Conservation (phyloP, 1,140 invertebrate species). For the Drosophila pallidifrons region DNA sequence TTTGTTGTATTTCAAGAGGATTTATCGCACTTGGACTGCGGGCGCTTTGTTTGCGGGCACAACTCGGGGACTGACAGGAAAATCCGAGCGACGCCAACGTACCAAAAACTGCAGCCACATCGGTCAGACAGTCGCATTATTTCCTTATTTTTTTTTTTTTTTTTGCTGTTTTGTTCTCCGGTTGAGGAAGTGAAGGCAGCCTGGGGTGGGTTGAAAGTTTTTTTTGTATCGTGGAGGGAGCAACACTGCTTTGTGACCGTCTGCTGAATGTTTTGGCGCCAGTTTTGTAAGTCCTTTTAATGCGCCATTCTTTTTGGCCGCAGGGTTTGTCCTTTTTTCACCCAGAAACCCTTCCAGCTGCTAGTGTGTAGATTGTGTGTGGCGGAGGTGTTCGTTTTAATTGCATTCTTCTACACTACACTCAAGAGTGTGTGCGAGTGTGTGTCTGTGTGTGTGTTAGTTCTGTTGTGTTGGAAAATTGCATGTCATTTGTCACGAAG, state of each 20-base stretch:
- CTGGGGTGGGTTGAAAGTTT: slow-evolving; percentile 15
- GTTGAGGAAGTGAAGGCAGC: too few species aligned
- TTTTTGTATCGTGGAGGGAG: slow-evolving; percentile 14
- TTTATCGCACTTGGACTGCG: slow-evolving; percentile 78
- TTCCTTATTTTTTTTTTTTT: slow-evolving; percentile 21
- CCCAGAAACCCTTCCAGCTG: slow-evolving; percentile 28
- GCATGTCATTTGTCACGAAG: slow-evolving; percentile 76
- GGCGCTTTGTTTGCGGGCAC: slow-evolving; percentile 75
- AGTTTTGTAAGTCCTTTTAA: slow-evolving; percentile 58
- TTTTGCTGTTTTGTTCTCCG: not conserved
- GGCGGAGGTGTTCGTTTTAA: slow-evolving; percentile 64
- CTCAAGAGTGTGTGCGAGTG: slow-evolving; percentile 3
- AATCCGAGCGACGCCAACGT: slow-evolving; percentile 69
- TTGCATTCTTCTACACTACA: slow-evolving; percentile 61
- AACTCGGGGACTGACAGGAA: slow-evolving; percentile 69
- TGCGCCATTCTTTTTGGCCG: slow-evolving; percentile 38
- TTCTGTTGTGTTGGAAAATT: slow-evolving; percentile 68
- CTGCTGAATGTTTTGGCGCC: slow-evolving; percentile 54
- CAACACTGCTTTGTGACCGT: slow-evolving; percentile 60
- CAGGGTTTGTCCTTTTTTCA: slow-evolving; percentile 24
- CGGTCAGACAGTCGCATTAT: slow-evolving; percentile 38
- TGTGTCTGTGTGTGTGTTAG: slow-evolving; percentile 1
- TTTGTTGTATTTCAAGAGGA: slow-evolving; percentile 70
- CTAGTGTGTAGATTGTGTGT: slow-evolving; percentile 32
- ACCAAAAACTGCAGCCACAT: slow-evolving; percentile 76